Base-by-base conservation (phyloP, 37 sponge, comb jelly and placozoan genomes). In the Halichondria panicea region DNA sequence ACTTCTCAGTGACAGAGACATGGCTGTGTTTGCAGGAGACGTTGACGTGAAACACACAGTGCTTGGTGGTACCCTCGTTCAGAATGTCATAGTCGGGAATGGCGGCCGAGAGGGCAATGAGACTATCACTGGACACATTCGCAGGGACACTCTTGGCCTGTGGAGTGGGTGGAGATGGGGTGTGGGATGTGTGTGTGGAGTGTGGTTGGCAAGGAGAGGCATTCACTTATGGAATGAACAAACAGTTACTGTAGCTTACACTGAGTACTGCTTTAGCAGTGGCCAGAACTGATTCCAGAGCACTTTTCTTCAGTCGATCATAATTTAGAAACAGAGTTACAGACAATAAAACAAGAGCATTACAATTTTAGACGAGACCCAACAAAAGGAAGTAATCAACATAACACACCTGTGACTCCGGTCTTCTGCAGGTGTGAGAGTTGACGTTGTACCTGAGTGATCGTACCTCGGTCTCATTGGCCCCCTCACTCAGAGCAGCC, bases 1-100 rank as follows among this genome's bases (percentile, higher is more conserved):
- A 90, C 30, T 58, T 44, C 54, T 90, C 86, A 11, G 3, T 15
- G 0, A 87, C 67, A 25, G 48, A 63, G n/a, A 43, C 70, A 21
- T 76, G 73, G 56, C 44, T 54, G 72, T 84, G 85, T 0, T 39
- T 70, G 32, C 91, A 84, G 28, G 58, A 25, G 27, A 90, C 91
- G 12, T 57, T 25, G 40, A 90, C 43, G 18, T 59, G 37, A 54
- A 72, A 88, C 36, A 52, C 53, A 45, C 43, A 52, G 63, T 87
- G 79, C 41, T 72, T 77, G 43, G 40, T 52, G 43, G 32, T n/a
- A n/a, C 73, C 66, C 13, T 85, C 86, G 1, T 38, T 41, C 27
- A 54, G 8, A 25, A 72, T 53, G 38, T 13, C 40, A 38, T 27
- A 72, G 37, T 4, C 4, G 31, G 73, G 73, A 41, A 72, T 55